Conservation (phyloP, 1,140 invertebrate species). For the silkworm (Bombyx mori) region DNA sequence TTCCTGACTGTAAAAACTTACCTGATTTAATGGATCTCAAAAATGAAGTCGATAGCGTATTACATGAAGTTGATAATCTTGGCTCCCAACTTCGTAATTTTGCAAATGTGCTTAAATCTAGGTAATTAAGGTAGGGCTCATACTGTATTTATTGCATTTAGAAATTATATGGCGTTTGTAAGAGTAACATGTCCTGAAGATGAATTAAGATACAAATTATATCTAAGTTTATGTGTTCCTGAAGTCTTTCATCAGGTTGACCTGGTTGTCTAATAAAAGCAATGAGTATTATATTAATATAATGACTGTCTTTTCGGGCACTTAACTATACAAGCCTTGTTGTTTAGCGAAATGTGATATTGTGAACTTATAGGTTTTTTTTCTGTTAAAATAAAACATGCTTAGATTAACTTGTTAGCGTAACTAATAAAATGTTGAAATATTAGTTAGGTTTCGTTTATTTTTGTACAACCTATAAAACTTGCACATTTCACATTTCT, state of each 20-base stretch:
- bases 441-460: constrained; percentile 60
- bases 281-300: constrained; percentile 42
- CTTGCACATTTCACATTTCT: constrained; percentile 57
- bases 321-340: constrained; percentile 31
- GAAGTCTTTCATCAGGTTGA: constrained; percentile 24
- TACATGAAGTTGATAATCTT: constrained; percentile 67
- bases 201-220: constrained; percentile 37
- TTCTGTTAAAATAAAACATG: constrained; percentile 43
- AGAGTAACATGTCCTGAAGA: constrained; percentile 37
- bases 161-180: constrained; percentile 50
- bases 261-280: constrained; percentile 25
- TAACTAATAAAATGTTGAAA: constrained; percentile 40
- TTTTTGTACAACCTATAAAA: constrained; percentile 61
- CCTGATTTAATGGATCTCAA: constrained; percentile 77
- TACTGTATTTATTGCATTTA: constrained; percentile 69
- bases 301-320: no score
- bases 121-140: constrained; percentile 43
- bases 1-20: constrained; percentile 78
- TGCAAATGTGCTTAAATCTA: constrained; percentile 69
- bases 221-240: constrained; percentile 37
- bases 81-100: constrained; percentile 59
- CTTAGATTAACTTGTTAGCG: constrained; percentile 57
- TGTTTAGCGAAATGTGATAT: constrained; percentile 66
- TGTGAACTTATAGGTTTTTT: constrained; percentile 47
- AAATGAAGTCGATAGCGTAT: constrained; percentile 73